A percentile compares a stretch with the other conserved stretches of the same genome.
These are phyloP conservation scores for Aspidapion aeneum DNA, from an alignment of 2,888 invertebrate species.

Conservation along the genomic window DNA sequence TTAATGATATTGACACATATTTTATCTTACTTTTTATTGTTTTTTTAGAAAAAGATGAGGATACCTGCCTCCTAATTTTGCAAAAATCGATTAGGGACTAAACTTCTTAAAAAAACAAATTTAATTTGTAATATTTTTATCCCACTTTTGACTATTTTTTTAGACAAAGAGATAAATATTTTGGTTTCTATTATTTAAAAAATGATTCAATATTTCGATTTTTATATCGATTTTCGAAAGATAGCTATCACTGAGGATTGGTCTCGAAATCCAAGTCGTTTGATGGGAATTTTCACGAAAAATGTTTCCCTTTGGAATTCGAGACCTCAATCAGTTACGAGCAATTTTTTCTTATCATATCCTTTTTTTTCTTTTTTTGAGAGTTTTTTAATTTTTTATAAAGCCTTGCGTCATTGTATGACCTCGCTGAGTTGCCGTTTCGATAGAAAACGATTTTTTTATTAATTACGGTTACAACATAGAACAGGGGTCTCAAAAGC, in stretches of 20 bases:
- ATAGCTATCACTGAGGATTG: constrained; percentile 36
- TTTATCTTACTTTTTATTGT: too few species aligned
- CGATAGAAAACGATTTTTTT: too few species aligned
- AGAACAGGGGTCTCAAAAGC: too few species aligned
- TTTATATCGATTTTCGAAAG: constrained; percentile 22
- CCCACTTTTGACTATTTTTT: background rate
- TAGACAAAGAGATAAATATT: background rate
- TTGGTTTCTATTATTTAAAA: background rate
- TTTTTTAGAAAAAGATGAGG: background rate
- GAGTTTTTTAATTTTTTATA: constrained; percentile 1
- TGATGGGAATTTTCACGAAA: constrained; percentile 26
- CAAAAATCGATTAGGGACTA: background rate
- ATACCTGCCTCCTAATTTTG: background rate
- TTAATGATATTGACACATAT: too few species aligned
- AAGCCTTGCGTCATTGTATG: background rate
- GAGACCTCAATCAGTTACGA: constrained; percentile 46
- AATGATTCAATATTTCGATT: constrained; percentile 2
- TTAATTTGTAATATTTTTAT: background rate
- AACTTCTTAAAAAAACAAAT: background rate
- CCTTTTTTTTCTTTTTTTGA: constrained; percentile 26
- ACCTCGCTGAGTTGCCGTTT: background rate
- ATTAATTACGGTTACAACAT: too few species aligned
- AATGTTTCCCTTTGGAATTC: constrained; percentile 41
- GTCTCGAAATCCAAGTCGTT: constrained; percentile 44
- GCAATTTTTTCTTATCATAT: constrained; percentile 44